Evolutionary conservation across 2,113 vertebrate species (phyloP), one percentile per base, ranked within the genome.

Genomic region (Vulpes vulpes): DNA sequence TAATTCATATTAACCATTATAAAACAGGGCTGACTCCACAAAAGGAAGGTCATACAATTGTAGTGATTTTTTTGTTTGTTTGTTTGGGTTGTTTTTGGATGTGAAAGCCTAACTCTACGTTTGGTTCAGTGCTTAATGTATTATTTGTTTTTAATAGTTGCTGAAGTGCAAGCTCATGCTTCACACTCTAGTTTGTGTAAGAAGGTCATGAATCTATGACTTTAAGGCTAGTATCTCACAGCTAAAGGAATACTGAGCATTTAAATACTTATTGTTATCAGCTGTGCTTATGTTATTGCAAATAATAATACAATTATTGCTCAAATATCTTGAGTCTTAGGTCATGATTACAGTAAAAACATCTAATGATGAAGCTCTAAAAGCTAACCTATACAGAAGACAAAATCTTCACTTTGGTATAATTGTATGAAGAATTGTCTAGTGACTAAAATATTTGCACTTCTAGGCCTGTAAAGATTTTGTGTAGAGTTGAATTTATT

Each of bases 61-160:
- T 43, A 43, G 43, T 43, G 43, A 43, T 60, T 22, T 55, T 57
- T 78, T 60, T n/a, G 35, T 60, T 55, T 59, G 43, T 43, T 43
- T 43, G 43, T 0, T 43, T 43, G 43, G 43, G 43, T 43, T 43
- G 7, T 60, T 65, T 55, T 32, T 60, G 5, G 3, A 69, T 23
- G 4, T 38, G 25, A 65, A 7, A 86, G 10, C 20, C 17, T 88
- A 79, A 43, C 14, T 90, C 92, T 67, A 35, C 9, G 49, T 84
- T 5, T 64, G 14, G 30, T 32, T 93, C 16, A 43, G 53, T 59
- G 14, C 3, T 60, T 96, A 85, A 57, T 19, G 8, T 84, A 49
- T 49, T 85, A 69, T 55, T 73, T 96, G 23, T 17, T 92, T 91
- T 94, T 78, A 74, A 35, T 85, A 76, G 55, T 51, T 78, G 49